phyloP scores from a whole-genome alignment of 1,140 invertebrate species.

The Scaptodrosophila lebanonensis region DNA sequence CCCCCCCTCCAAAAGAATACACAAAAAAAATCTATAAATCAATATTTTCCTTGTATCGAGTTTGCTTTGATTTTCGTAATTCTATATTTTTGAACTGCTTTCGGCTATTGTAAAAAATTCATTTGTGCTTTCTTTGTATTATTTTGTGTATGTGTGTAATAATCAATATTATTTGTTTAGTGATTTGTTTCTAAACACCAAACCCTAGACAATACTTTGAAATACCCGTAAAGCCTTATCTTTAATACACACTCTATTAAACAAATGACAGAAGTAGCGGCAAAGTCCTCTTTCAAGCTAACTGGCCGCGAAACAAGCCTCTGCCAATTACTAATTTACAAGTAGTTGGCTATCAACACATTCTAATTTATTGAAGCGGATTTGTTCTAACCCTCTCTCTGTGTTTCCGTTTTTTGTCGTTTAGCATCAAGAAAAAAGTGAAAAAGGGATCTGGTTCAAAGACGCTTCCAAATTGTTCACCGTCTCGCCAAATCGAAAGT shows the following conservation, averaged over 20 bases:
- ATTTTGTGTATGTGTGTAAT: no score
- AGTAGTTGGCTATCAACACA: no score
- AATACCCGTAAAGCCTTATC: no score
- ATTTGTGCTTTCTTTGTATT: slow-evolving; percentile 42
- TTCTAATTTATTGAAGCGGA: no score
- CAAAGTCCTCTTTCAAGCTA: no score
- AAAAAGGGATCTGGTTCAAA: slow-evolving; percentile 91
- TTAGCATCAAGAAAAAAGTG: slow-evolving; percentile 95
- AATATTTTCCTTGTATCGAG: slow-evolving; percentile 18
- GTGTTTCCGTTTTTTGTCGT: slow-evolving; percentile 27
- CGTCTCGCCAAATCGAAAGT: slow-evolving; percentile 87
- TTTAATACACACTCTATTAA: no score
- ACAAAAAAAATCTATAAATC: slow-evolving; percentile 14
- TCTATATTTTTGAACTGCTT: slow-evolving; percentile 42
- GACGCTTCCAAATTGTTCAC: slow-evolving; percentile 89
- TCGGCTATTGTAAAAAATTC: slow-evolving; percentile 61
- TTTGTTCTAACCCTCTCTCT: slow-evolving; percentile 2
- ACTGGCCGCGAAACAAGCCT: no score
- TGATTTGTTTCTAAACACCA: no score
- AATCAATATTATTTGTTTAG: no score
- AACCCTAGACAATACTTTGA: no score
- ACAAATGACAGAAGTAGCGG: no score
- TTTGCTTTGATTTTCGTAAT: slow-evolving; percentile 52
- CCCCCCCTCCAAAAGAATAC: slow-evolving; percentile 14
- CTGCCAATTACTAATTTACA: no score